phyloP scores from a whole-genome alignment of 2,888 invertebrate genomes.

The Volucella inflata region DNA sequence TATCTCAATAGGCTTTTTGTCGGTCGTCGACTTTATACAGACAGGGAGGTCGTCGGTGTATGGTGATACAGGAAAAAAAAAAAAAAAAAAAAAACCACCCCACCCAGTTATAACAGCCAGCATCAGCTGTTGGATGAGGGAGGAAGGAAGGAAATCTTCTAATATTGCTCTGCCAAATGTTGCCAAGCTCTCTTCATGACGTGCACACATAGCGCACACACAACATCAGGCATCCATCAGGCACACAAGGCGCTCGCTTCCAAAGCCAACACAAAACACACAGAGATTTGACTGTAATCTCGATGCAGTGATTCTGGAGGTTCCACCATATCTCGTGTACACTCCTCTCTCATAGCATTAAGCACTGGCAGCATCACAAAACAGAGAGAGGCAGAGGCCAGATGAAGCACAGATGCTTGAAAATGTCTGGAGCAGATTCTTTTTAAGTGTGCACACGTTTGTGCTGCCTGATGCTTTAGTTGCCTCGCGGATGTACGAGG shows the following conservation, averaged over 20 bases:
- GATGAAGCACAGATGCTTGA: slow-evolving; percentile 83
- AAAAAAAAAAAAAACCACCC: slow-evolving; percentile 50
- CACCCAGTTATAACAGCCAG: slow-evolving; percentile 22
- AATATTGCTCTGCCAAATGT: slow-evolving; percentile 73
- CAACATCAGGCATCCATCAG: slow-evolving; percentile 74
- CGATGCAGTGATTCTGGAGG: slow-evolving; percentile 73
- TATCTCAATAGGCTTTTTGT: slow-evolving; percentile 64
- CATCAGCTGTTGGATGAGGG: background rate
- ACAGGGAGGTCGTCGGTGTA: too few relatives aligned
- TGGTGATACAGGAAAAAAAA: too few relatives aligned
- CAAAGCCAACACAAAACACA: slow-evolving; percentile 52
- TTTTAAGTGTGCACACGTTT: slow-evolving; percentile 75
- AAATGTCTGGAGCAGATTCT: slow-evolving; percentile 75
- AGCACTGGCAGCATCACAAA: slow-evolving; percentile 16
- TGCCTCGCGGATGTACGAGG: slow-evolving; percentile 31
- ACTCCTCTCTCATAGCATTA: background rate
- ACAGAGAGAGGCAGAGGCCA: slow-evolving; percentile 74
- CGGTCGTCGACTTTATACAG: slow-evolving; percentile 9
- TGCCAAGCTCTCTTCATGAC: slow-evolving; percentile 62
- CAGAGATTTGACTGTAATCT: slow-evolving; percentile 71
- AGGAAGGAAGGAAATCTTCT: slow-evolving; percentile 56
- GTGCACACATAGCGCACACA: slow-evolving; percentile 56
- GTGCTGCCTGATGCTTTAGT: slow-evolving; percentile 42
- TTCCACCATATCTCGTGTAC: slow-evolving; percentile 40
- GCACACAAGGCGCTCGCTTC: slow-evolving; percentile 66